phyloP scores from a whole-genome alignment of 35 echinoderm and acorn worm species.

The Stichopus chloronotus region DNA sequence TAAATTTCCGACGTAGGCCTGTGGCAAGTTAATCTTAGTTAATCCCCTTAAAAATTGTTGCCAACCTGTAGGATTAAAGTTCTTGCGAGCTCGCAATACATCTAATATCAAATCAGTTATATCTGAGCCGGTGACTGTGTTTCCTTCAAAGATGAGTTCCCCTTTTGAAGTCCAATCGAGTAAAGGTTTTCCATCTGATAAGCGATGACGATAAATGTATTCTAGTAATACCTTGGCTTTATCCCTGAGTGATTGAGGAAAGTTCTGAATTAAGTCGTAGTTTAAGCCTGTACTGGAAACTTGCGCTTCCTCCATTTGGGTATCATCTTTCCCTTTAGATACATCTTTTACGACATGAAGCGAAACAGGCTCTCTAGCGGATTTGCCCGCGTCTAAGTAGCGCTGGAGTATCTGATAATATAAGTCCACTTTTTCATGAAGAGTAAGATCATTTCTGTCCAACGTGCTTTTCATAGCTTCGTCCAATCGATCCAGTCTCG shows the following conservation, averaged over 20 bases:
- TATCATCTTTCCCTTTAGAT: neutral
- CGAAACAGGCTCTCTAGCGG: neutral
- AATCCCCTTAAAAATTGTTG: conserved; percentile 29
- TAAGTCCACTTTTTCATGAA: neutral
- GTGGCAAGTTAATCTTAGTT: conserved; percentile 23
- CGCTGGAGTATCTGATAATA: conserved; percentile 37
- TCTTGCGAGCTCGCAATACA: neutral
- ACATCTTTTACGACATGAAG: neutral
- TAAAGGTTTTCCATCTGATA: neutral
- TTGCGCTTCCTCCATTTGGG: neutral
- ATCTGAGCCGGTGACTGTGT: neutral
- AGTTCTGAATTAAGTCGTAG: neutral
- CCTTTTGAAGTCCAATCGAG: conserved; percentile 37
- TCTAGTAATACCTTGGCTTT: conserved; percentile 26
- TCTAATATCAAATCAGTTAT: conserved; percentile 29
- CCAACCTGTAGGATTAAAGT: conserved; percentile 34
- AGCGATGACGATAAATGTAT: neutral
- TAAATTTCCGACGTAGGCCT: neutral
- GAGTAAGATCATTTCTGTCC: conserved; percentile 19
- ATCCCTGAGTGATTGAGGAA: conserved; percentile 6
- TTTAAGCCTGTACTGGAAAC: neutral
- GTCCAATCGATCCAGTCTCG: neutral
- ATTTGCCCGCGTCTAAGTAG: conserved; percentile 35
- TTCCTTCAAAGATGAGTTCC: conserved; percentile 39
- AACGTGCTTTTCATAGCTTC: conserved; percentile 34